Percentiles rank a stretch among this genome's conserved stretches.
phyloP scores from a whole-genome alignment of 2,888 invertebrate genomes.

The Phrixothrix hirtus region DNA sequence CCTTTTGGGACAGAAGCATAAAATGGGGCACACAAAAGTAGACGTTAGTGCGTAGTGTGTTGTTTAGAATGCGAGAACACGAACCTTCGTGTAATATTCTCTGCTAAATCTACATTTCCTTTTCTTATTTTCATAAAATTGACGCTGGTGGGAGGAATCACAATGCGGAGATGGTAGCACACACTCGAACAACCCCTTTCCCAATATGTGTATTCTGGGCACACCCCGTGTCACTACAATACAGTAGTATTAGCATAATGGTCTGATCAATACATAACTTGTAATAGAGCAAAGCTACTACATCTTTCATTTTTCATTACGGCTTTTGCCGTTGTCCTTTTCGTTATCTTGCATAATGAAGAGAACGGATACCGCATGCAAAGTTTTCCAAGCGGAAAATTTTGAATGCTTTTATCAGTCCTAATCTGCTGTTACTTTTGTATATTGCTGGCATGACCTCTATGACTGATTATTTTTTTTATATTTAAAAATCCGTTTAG shows the following conservation, averaged over 20 bases:
- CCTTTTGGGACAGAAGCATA: conserved; percentile 5
- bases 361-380: conserved; percentile 20
- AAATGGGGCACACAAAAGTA: conserved; percentile 8
- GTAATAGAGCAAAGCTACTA: conserved; percentile 28
- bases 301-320: conserved; percentile 30
- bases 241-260: conserved; percentile 43
- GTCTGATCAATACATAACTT: conserved; percentile 41
- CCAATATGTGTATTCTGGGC: conserved; percentile 36
- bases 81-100: conserved; percentile 38
- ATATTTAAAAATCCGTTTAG: not conserved
- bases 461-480: conserved; percentile 15
- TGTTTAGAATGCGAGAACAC: conserved; percentile 33
- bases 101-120: conserved; percentile 44
- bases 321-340: conserved; percentile 25
- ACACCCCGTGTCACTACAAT: conserved; percentile 39
- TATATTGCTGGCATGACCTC: conserved; percentile 9
- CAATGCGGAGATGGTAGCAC: conserved; percentile 37
- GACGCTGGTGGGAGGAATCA: conserved; percentile 39
- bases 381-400: conserved; percentile 7
- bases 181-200: conserved; percentile 33
- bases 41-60: conserved; percentile 20
- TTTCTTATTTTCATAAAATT: conserved; percentile 46
- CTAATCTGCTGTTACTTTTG: conserved; percentile 6
- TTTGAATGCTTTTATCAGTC: conserved; percentile 1
- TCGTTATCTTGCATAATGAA: conserved; percentile 26